Percentiles rank a stretch among this genome's conserved stretches.
Evolutionary conservation across 2,113 vertebrate genomes (phyloP).

Genomic region (Etheostoma spectabile): DNA sequence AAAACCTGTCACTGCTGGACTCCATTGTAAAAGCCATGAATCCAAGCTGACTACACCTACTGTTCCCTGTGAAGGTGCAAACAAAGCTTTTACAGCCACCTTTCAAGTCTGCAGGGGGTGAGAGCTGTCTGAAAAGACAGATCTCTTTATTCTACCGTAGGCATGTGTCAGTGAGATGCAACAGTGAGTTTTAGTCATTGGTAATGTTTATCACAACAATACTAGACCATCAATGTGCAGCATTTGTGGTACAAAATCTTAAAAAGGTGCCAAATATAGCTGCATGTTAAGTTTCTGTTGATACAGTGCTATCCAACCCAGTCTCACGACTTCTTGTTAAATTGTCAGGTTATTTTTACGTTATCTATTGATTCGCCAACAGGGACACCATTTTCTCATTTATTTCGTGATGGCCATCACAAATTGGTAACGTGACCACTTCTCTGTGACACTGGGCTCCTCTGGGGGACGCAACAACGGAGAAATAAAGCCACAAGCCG

Average conservation of each 20-base stretch:
- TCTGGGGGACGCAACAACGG: too few relatives aligned
- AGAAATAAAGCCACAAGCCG: too few relatives aligned
- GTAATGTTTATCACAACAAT: not conserved
- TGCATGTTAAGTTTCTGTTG: not conserved
- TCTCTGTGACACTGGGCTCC: too few relatives aligned
- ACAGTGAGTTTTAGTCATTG: not conserved
- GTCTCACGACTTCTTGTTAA: too few relatives aligned
- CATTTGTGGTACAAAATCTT: not conserved
- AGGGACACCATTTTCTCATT: too few relatives aligned
- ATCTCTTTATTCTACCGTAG: not conserved
- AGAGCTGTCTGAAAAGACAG: not conserved
- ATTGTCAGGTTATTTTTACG: too few relatives aligned
- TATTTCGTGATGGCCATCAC: too few relatives aligned
- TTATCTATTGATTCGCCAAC: too few relatives aligned
- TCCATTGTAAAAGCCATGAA: not conserved
- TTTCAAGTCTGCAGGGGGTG: not conserved
- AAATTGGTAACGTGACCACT: too few relatives aligned
- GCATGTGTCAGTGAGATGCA: not conserved
- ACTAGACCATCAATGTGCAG: not conserved
- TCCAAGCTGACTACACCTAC: not conserved
- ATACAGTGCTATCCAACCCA: not conserved
- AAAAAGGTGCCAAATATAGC: not conserved
- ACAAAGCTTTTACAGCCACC: not conserved
- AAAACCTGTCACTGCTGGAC: not conserved
- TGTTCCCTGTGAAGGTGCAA: slow-evolving; percentile 4